These are phyloP conservation scores for Drosophila leontia DNA, from an alignment of 1,140 invertebrate species.

Conservation along the genomic window DNA sequence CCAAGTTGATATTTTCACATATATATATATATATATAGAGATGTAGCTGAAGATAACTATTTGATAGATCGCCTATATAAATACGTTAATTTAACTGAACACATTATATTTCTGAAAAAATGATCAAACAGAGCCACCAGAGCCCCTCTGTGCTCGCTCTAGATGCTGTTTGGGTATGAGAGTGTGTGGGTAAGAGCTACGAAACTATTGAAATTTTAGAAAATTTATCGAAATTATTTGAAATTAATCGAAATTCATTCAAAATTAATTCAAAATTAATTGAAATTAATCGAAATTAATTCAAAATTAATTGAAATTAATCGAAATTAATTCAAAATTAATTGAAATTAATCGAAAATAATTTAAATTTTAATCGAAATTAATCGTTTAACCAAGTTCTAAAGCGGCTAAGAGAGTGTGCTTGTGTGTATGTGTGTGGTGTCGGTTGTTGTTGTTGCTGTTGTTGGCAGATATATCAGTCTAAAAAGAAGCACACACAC, in stretches of 20 bases:
- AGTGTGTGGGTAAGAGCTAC: conserved; percentile 18
- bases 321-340: too few relatives aligned
- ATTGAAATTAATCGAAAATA: too few relatives aligned
- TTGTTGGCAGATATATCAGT: conserved; percentile 73
- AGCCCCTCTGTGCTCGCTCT: conserved; percentile 8
- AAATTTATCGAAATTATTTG: too few relatives aligned
- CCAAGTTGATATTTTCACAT: conserved; percentile 32
- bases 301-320: too few relatives aligned
- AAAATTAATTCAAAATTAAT: too few relatives aligned
- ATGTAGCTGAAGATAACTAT: conserved; percentile 52
- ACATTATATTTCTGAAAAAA: conserved; percentile 61
- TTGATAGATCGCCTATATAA: conserved; percentile 68
- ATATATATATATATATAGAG: conserved; percentile 18
- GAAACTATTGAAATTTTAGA: neutral
- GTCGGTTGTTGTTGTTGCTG: conserved; percentile 38
- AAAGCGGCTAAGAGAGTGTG: conserved; percentile 7
- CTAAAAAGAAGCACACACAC: conserved; percentile 50
- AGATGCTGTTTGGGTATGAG: conserved; percentile 11
- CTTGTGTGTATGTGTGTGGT: conserved; percentile 18
- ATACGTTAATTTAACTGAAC: conserved; percentile 80
- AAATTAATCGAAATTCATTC: too few relatives aligned
- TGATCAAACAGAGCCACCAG: conserved; percentile 47
- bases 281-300: too few relatives aligned
- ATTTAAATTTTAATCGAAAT: neutral
- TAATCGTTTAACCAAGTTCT: neutral